Evolutionary conservation across 2,797 vertebrate genomes (phyloP), one percentile per base, ranked within the genome.

Genomic region (Sebastolobus altivelis): DNA sequence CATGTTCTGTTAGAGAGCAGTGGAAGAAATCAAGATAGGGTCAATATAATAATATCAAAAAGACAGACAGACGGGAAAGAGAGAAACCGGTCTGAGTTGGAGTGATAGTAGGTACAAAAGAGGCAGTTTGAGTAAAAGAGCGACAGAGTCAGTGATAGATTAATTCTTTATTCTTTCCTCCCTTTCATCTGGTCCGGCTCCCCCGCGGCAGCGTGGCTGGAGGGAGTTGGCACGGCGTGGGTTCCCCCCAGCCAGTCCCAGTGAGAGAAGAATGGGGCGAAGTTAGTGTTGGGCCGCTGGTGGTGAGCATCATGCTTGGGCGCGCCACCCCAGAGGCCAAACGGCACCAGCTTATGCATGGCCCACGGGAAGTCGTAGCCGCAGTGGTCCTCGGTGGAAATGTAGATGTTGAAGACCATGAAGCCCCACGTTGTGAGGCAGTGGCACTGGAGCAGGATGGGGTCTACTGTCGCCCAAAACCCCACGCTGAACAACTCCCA

Each of bases 361-460:
- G 96, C 90, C 96, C 96, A 97, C 0, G 96, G 96, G 81, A 97
- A 96, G 84, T 96, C 93, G n/a, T 96, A 97, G 61, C 96, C 96
- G 25, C 95, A 96, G 92, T 97, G 96, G 73, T 96, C 96, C 79
- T 97, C 96, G 0, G 94, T 95, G 67, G 96, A 96, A 1, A 96
- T 92, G 79, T 96, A 97, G 80, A 97, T 89, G 54, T 95, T 96
- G 80, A 96, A 95, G 66, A 96, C 84, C 96, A 97, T 97, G 91
- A 97, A 97, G 46, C 91, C 91, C 96, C 96, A 97, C 0, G 94
- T 82, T 0, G 96, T 97, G 65, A 97, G 93, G 87, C 96, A 96
- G 89, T 97, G 96, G 79, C 96, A 96, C 80, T 92, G 95, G 10
- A 97, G 93, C 76, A 97, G 87, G 33, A 96, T 61, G 22, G 96